Conservation (phyloP, 2,888 invertebrate species). For the Pseudoips prasinana region DNA sequence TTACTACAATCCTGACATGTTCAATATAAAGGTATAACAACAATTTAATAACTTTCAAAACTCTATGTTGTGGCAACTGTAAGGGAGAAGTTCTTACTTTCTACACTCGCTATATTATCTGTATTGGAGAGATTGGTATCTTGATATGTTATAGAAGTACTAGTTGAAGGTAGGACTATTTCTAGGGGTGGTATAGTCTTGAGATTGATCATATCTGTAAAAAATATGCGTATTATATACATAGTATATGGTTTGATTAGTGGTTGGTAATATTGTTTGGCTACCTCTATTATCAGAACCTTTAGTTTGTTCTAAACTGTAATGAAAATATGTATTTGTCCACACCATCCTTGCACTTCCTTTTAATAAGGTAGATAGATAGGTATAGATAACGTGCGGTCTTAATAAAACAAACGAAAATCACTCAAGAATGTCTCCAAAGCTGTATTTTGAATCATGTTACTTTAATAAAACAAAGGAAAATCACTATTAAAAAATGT, state of each 20-base stretch:
- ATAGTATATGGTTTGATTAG: no score
- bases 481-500: constrained; percentile 4
- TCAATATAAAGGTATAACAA: constrained; percentile 2
- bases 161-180: no score
- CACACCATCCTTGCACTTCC: constrained; percentile 3
- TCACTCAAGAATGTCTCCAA: constrained; percentile 4
- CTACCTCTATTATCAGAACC: constrained; percentile 4
- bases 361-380: constrained; percentile 2
- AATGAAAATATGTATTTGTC: constrained; percentile 4
- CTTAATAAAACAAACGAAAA: constrained; percentile 4
- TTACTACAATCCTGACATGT: constrained; percentile 2
- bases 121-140: constrained; percentile 1
- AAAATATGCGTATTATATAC: no score
- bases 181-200: no score
- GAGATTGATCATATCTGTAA: no score
- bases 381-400: constrained; percentile 3
- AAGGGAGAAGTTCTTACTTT: constrained; percentile 3
- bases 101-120: constrained; percentile 4
- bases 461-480: constrained; percentile 1
- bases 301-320: constrained; percentile 3
- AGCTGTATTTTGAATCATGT: constrained; percentile 4
- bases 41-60: constrained; percentile 2
- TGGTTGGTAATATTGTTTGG: neutral
- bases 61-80: constrained; percentile 1
- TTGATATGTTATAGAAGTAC: no score